Conservation (phyloP, 2,888 invertebrate species). For the Notodonta ziczac region DNA sequence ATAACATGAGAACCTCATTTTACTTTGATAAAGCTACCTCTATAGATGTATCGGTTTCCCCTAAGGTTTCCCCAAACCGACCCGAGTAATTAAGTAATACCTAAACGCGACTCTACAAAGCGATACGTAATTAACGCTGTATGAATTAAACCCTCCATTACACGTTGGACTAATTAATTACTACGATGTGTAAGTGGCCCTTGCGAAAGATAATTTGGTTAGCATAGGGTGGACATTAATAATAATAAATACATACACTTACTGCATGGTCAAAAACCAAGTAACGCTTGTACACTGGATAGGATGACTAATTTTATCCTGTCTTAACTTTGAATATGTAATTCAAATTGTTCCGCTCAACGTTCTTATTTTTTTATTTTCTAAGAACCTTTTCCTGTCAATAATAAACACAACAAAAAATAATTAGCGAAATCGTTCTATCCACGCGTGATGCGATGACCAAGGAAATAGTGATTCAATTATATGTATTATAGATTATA, state of each 20-base stretch:
- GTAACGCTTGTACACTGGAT: no score
- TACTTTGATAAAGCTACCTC: not conserved
- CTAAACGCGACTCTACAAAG: constrained; percentile 18
- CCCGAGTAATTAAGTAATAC: constrained; percentile 17
- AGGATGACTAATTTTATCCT: no score
- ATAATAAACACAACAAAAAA: no score
- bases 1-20: not conserved
- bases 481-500: no score
- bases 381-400: no score
- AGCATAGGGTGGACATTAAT: constrained; percentile 1
- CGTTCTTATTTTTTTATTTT: no score
- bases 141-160: constrained; percentile 34
- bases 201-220: constrained; percentile 27
- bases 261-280: not conserved
- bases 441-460: no score
- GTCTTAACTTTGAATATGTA: no score
- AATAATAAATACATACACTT: not conserved
- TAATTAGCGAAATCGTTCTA: no score
- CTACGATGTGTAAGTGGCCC: constrained; percentile 27
- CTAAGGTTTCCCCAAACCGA: not conserved
- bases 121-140: constrained; percentile 29
- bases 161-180: constrained; percentile 35
- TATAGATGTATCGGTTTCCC: not conserved
- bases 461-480: no score
- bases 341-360: no score